These are phyloP conservation scores for Heliothis peltigera DNA, from an alignment of 2,888 invertebrate species.

Conservation along the genomic window DNA sequence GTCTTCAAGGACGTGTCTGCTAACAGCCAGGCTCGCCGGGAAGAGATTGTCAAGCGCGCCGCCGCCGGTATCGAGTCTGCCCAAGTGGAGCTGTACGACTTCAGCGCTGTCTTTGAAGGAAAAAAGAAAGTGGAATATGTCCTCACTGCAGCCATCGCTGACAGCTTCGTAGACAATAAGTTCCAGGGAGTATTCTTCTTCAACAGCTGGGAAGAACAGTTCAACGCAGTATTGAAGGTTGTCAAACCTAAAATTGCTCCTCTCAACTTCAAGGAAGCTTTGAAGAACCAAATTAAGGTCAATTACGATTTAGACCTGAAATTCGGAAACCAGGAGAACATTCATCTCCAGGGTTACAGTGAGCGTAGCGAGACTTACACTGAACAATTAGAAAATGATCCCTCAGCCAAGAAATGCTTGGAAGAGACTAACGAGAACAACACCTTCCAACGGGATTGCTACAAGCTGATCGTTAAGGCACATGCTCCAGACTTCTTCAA, in stretches of 20 bases:
- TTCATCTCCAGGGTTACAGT: slow-evolving; percentile 83
- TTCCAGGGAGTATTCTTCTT: slow-evolving; percentile 86
- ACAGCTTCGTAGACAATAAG: slow-evolving; percentile 89
- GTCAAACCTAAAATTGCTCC: slow-evolving; percentile 85
- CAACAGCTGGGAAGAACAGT: slow-evolving; percentile 78
- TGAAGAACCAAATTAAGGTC: slow-evolving; percentile 86
- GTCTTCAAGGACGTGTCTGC: slow-evolving; percentile 73
- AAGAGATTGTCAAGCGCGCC: slow-evolving; percentile 88
- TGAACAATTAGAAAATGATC: slow-evolving; percentile 82
- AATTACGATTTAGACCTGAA: slow-evolving; percentile 85
- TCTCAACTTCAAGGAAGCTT: slow-evolving; percentile 88
- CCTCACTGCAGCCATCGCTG: slow-evolving; percentile 87
- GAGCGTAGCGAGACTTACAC: slow-evolving; percentile 86
- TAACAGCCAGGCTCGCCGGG: slow-evolving; percentile 85
- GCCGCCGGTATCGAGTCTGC: slow-evolving; percentile 89
- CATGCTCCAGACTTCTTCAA: slow-evolving; percentile 88
- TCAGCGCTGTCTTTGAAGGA: slow-evolving; percentile 88
- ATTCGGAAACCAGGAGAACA: slow-evolving; percentile 82
- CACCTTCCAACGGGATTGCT: slow-evolving; percentile 89
- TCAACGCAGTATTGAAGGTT: slow-evolving; percentile 83
- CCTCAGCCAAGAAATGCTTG: slow-evolving; percentile 84
- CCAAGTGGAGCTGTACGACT: slow-evolving; percentile 85
- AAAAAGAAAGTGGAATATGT: slow-evolving; percentile 85
- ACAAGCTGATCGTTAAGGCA: slow-evolving; percentile 88
- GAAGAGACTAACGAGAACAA: slow-evolving; percentile 88